These are phyloP conservation scores for Sisyra terminalis DNA, from an alignment of 2,888 invertebrate genomes.

Conservation along the genomic window DNA sequence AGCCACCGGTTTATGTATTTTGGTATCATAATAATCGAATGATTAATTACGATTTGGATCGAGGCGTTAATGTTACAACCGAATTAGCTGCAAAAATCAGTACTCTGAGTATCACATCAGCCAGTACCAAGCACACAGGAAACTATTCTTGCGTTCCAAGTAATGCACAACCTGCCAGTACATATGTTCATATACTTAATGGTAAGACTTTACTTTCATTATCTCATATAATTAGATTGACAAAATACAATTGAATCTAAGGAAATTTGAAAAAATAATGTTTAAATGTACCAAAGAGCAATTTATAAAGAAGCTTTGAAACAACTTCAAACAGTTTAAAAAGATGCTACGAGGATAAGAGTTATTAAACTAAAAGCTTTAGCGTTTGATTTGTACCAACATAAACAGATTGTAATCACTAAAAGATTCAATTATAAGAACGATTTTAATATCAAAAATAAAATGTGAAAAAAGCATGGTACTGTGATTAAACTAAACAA, in stretches of 20 bases:
- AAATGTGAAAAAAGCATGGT: too few species aligned
- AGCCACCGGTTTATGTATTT: conserved; percentile 68
- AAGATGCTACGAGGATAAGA: too few species aligned
- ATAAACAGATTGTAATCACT: too few species aligned
- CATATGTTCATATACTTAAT: conserved; percentile 79
- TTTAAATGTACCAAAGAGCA: not conserved
- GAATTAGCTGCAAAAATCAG: conserved; percentile 54
- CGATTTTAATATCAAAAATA: too few species aligned
- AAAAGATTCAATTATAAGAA: too few species aligned
- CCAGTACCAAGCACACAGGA: conserved; percentile 59
- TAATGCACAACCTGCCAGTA: conserved; percentile 75
- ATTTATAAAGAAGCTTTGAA: not conserved
- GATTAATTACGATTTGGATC: conserved; percentile 81
- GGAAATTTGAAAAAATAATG: not conserved
- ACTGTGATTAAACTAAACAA: too few species aligned
- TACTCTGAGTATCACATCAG: conserved; percentile 38
- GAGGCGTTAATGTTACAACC: conserved; percentile 74
- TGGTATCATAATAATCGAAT: conserved; percentile 83
- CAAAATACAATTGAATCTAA: too few species aligned
- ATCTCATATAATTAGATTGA: conserved; percentile 8
- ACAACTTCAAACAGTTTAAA: not conserved
- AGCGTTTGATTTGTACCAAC: too few species aligned
- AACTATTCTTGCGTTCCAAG: conserved; percentile 83
- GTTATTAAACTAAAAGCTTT: too few species aligned
- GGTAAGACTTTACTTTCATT: conserved; percentile 49